A percentile compares a stretch with the other conserved stretches of the same genome.
Evolutionary conservation across 2,888 invertebrate species (phyloP).

Genomic region (Drosophila austrosaltans): DNA sequence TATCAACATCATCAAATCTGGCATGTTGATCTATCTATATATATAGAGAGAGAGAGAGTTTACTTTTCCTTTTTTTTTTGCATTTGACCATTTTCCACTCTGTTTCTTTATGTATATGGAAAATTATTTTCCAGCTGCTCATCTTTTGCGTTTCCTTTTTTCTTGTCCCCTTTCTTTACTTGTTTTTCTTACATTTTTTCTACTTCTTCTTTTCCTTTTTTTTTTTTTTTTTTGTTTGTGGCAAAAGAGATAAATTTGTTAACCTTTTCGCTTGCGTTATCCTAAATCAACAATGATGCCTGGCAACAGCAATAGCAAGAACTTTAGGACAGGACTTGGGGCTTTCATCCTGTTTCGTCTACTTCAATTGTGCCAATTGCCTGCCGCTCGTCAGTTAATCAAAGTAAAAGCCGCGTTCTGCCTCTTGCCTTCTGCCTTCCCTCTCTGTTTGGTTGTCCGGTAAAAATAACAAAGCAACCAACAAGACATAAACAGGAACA

Average conservation of each 20-base stretch:
- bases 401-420: slow-evolving; percentile 68
- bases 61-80: not conserved
- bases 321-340: slow-evolving; percentile 28
- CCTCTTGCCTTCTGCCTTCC: not conserved
- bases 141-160: slow-evolving; percentile 45
- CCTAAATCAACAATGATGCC: slow-evolving; percentile 72
- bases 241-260: slow-evolving; percentile 69
- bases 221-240: slow-evolving; percentile 34
- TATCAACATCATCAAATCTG: not conserved
- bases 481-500: slow-evolving; percentile 55
- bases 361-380: slow-evolving; percentile 76
- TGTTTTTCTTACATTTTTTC: not conserved
- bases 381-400: slow-evolving; percentile 76
- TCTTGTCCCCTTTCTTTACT: not conserved
- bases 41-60: not conserved
- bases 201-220: slow-evolving; percentile 26
- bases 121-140: slow-evolving; percentile 65
- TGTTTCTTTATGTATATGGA: slow-evolving; percentile 42
- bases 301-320: slow-evolving; percentile 36
- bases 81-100: not conserved
- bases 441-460: not conserved
- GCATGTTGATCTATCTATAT: too few species aligned
- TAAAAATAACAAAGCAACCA: slow-evolving; percentile 46
- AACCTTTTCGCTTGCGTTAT: slow-evolving; percentile 72
- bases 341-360: slow-evolving; percentile 32